Evolutionary conservation across 2,113 vertebrate genomes (phyloP).

Genomic region (Microcebus jonahi): DNA sequence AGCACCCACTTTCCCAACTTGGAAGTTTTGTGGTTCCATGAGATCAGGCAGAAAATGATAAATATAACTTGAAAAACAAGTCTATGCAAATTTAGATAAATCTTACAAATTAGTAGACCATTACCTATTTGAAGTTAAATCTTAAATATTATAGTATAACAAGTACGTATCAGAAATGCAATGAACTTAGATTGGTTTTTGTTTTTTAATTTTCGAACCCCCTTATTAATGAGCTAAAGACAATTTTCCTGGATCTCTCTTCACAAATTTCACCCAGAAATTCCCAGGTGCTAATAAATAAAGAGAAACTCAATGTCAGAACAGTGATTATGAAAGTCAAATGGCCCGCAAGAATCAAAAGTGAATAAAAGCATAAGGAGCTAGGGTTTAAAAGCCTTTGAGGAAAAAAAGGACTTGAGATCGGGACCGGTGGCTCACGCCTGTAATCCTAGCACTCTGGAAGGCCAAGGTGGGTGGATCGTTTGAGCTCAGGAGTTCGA

Average conservation of each 20-base stretch:
- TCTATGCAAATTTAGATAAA: neutral
- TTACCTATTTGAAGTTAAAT: neutral
- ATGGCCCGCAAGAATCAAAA: neutral
- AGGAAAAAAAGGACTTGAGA: neutral
- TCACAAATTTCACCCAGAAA: too few species aligned
- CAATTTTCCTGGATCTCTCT: neutral
- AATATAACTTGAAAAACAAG: neutral
- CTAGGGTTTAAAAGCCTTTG: neutral
- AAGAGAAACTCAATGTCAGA: conserved; percentile 2
- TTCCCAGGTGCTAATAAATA: neutral
- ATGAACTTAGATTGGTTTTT: neutral
- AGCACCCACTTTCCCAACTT: neutral
- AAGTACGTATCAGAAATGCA: neutral
- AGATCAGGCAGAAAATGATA: neutral
- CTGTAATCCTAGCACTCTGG: too few species aligned
- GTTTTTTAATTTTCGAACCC: neutral
- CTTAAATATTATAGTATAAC: neutral
- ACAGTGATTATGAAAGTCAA: neutral
- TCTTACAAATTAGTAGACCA: neutral
- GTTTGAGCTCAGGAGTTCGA: too few species aligned
- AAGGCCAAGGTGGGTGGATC: too few species aligned
- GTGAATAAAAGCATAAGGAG: neutral
- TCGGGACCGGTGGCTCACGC: fast-evolving
- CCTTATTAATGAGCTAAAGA: neutral
- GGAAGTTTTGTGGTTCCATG: neutral